Evolutionary conservation across 2,113 vertebrate species (phyloP).

Genomic region (Upupa epops): DNA sequence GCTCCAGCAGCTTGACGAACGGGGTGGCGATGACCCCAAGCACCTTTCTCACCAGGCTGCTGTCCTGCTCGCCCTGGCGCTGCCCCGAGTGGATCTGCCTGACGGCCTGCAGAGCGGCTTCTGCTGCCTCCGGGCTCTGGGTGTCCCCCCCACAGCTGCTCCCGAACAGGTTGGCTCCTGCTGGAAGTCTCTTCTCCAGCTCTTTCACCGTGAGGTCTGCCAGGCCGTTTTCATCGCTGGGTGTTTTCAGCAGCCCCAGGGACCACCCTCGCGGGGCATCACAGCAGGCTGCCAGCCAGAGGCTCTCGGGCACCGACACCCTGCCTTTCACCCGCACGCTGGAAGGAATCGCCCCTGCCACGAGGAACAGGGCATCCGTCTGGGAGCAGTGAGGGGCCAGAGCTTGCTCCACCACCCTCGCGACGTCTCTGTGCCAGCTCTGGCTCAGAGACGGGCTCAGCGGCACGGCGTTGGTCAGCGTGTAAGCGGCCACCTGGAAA

Average conservation of each 20-base stretch:
- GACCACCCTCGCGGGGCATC: constrained; percentile 70
- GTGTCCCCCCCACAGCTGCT: constrained; percentile 62
- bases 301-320: constrained; percentile 66
- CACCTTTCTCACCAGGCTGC: constrained; percentile 36
- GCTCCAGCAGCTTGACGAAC: constrained; percentile 68
- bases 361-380: constrained; percentile 67
- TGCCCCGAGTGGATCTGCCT: constrained; percentile 66
- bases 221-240: constrained; percentile 9
- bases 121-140: constrained; percentile 62
- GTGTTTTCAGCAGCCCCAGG: constrained; percentile 72
- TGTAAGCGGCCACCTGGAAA: constrained; percentile 51
- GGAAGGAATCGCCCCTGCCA: constrained; percentile 74
- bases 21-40: constrained; percentile 58
- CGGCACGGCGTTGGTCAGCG: constrained; percentile 69
- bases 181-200: constrained; percentile 71
- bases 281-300: constrained; percentile 82
- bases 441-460: constrained; percentile 66
- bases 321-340: constrained; percentile 47
- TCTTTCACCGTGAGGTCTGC: constrained; percentile 66
- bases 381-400: constrained; percentile 71
- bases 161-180: constrained; percentile 66
- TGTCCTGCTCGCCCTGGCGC: not conserved
- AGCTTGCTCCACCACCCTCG: constrained; percentile 61
- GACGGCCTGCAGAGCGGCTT: constrained; percentile 56
- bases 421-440: constrained; percentile 72